phyloP scores from a whole-genome alignment of 2,797 vertebrate species.

The Galagoides demidoff region DNA sequence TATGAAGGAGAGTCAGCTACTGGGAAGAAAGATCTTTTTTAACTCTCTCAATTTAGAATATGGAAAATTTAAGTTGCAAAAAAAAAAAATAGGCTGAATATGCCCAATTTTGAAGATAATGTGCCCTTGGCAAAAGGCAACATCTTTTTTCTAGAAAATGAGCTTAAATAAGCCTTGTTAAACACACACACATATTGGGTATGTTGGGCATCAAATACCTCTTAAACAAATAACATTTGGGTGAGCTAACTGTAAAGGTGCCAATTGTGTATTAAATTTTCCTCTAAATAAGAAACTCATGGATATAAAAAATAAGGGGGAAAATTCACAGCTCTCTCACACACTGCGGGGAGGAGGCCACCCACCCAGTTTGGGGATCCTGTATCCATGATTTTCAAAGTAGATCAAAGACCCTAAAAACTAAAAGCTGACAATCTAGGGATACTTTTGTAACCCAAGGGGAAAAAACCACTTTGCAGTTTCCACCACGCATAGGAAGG shows the following conservation, averaged over 20 bases:
- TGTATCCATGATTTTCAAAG: not conserved
- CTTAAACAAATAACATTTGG: conserved; percentile 45
- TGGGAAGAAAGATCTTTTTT: not conserved
- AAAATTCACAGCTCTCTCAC: conserved; percentile 24
- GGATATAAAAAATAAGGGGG: not conserved
- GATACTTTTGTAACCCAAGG: conserved; percentile 10
- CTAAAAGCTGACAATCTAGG: not conserved
- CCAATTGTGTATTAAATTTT: conserved; percentile 11
- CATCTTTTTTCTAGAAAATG: conserved; percentile 43
- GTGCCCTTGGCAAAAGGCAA: not conserved
- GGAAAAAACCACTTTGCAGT: not conserved
- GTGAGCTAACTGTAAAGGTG: conserved; percentile 3
- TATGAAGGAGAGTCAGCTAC: not conserved
- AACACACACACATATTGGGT: not conserved
- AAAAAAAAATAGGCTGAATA: not conserved
- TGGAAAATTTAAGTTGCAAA: conserved; percentile 11
- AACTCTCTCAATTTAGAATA: not conserved
- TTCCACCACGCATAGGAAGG: conserved; percentile 1
- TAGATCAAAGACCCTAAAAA: conserved; percentile 46
- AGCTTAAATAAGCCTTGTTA: not conserved
- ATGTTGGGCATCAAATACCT: not conserved
- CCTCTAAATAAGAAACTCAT: conserved; percentile 55
- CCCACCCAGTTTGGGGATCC: not conserved
- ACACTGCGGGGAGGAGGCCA: not conserved
- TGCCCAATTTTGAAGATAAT: not conserved